phyloP scores from a whole-genome alignment of 2,113 vertebrate genomes.

The Shinisaurus crocodilurus region DNA sequence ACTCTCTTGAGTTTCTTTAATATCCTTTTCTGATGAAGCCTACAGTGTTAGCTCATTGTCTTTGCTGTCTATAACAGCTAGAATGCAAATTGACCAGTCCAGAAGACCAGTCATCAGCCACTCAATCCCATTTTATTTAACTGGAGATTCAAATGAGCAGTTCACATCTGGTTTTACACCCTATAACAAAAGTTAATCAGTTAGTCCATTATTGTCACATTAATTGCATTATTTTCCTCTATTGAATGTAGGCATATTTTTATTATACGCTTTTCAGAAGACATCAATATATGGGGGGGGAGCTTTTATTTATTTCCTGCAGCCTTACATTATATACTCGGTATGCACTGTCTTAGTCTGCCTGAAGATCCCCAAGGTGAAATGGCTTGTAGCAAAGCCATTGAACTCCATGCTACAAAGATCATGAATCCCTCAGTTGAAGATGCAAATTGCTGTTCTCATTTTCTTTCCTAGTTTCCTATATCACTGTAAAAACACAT shows the following conservation, averaged over 20 bases:
- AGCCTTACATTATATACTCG: conserved; percentile 13
- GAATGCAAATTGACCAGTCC: background rate
- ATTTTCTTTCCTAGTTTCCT: conserved; percentile 40
- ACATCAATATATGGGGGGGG: accelerated
- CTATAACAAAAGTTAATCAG: background rate
- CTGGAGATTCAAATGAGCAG: background rate
- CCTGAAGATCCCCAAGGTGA: conserved; percentile 22
- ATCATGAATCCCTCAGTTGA: conserved; percentile 42
- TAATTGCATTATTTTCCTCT: background rate
- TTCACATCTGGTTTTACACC: background rate
- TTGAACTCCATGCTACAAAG: conserved; percentile 33
- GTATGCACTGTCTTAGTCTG: conserved; percentile 6
- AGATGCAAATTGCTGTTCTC: conserved; percentile 25
- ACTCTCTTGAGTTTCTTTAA: background rate
- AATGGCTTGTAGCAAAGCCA: conserved; percentile 42
- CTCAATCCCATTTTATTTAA: background rate
- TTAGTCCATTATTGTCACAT: background rate
- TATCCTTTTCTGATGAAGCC: background rate
- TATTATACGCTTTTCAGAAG: background rate
- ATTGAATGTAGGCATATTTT: conserved; percentile 3
- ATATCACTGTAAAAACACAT: conserved; percentile 19
- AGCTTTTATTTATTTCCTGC: conserved; percentile 29
- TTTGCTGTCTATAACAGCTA: no score
- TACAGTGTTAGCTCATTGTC: background rate
- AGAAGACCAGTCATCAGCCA: background rate